Conservation (phyloP, 2,888 invertebrate species). For the Syritta pipiens region DNA sequence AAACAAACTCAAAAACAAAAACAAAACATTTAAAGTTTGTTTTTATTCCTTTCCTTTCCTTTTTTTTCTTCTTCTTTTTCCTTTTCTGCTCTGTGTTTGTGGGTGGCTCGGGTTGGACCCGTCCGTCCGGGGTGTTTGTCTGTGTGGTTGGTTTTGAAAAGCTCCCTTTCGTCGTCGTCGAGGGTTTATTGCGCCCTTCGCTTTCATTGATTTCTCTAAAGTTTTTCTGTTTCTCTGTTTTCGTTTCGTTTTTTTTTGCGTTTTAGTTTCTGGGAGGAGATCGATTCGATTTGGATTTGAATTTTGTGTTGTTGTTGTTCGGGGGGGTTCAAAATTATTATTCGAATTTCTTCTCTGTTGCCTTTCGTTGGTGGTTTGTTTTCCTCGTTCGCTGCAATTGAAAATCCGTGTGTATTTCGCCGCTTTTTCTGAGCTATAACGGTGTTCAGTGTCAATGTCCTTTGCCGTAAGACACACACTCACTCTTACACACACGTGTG, state of each 20-base stretch:
- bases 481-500: not conserved
- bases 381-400: no score
- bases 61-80: no score
- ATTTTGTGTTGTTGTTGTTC: no score
- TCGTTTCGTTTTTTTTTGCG: not conserved
- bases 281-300: constrained; percentile 53
- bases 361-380: constrained; percentile 15
- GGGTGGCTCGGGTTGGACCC: no score
- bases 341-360: constrained; percentile 13
- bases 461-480: constrained; percentile 22
- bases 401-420: not conserved
- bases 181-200: constrained; percentile 57
- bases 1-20: constrained; percentile 37
- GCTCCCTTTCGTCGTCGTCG: constrained; percentile 31
- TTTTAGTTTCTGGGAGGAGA: not conserved
- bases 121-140: no score
- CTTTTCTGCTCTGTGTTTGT: no score
- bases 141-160: constrained; percentile 14
- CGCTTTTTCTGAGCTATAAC: constrained; percentile 28
- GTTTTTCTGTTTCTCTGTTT: not conserved
- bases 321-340: constrained; percentile 46
- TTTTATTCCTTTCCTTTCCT: constrained; percentile 47
- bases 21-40: constrained; percentile 58
- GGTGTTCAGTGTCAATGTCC: constrained; percentile 64
- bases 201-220: constrained; percentile 57